These are phyloP conservation scores for Parasteatoda tepidariorum DNA, from an alignment of 1,140 invertebrate genomes.

Conservation along the genomic window DNA sequence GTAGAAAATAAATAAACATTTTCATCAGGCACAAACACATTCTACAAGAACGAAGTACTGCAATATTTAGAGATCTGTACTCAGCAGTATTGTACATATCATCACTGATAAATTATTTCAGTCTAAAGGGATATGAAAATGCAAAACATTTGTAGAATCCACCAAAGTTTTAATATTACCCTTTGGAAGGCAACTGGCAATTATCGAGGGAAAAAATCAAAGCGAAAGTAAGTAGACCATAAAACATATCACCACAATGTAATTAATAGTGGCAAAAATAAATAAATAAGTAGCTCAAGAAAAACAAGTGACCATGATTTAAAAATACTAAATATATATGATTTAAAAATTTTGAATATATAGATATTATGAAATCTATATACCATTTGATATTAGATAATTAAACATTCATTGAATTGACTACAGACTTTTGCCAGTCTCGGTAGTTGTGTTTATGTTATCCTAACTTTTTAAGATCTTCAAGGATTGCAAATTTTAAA, in stretches of 20 bases:
- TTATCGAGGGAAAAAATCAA: neutral
- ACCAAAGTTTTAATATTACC: too few relatives aligned
- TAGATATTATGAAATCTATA: too few relatives aligned
- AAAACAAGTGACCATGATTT: neutral
- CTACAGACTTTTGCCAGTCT: too few relatives aligned
- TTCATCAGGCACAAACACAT: constrained; percentile 50
- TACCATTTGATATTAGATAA: too few relatives aligned
- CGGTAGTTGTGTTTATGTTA: too few relatives aligned
- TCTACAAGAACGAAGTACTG: constrained; percentile 21
- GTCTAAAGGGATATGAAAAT: constrained; percentile 50
- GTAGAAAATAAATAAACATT: constrained; percentile 37
- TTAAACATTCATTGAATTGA: too few relatives aligned
- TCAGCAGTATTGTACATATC: constrained; percentile 10
- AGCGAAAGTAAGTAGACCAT: neutral
- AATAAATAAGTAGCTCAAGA: neutral
- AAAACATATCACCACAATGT: neutral
- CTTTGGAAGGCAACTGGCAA: too few relatives aligned
- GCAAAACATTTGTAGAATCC: too few relatives aligned
- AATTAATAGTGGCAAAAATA: neutral
- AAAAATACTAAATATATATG: neutral
- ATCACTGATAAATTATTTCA: constrained; percentile 6
- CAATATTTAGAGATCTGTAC: neutral
- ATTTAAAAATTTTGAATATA: too few relatives aligned
- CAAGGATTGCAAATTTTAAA: too few relatives aligned
- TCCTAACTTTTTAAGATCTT: too few relatives aligned